Base-by-base conservation (phyloP, 2,888 invertebrate genomes). In the Hydriomena furcata region DNA sequence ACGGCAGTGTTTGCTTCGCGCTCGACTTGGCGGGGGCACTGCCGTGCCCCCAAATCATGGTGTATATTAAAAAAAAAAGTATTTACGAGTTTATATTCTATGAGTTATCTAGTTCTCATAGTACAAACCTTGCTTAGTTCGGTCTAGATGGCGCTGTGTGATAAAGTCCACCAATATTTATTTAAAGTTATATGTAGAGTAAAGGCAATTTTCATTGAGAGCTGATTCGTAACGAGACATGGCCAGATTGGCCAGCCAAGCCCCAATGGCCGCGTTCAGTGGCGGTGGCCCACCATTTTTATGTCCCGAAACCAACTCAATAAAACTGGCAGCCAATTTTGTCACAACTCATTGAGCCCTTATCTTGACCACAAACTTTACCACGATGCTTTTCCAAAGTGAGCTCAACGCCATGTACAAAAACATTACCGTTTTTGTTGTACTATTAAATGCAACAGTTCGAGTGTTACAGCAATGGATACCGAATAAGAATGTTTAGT, bases 261-360 rank as follows among this genome's bases (percentile, higher is more conserved):
- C 28, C 10, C 28, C 10, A 13, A 27, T 1, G 25, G 25, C 27
- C 27, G 7, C 38, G 12, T n/a, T n/a, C n/a, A n/a, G n/a, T n/a
- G n/a, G n/a, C 30, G 7, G 41, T 23, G 7, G 34, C 28, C 7
- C 27, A 35, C 7, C 34, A 49, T 44, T 52, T 55, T 54, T 38
- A 38, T 41, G 31, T 41, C 35, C 36, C 35, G 30, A 21, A 41
- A 43, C 32, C 20, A 21, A 24, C 38, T 47, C 44, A 55, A 58
- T 61, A 61, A 58, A 58, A 46, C 48, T 44, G 52, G 43, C 56
- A 57, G 48, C 53, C 58, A 59, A 61, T 61, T 55, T 57, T 43
- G 52, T 56, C 49, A 52, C 61, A 58, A 55, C 58, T 61, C 58
- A 58, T 61, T 61, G 54, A 48, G 52, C 40, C 42, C 51, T 58